Evolutionary conservation across 2,797 vertebrate species (phyloP).

Genomic region (Nasua narica): DNA sequence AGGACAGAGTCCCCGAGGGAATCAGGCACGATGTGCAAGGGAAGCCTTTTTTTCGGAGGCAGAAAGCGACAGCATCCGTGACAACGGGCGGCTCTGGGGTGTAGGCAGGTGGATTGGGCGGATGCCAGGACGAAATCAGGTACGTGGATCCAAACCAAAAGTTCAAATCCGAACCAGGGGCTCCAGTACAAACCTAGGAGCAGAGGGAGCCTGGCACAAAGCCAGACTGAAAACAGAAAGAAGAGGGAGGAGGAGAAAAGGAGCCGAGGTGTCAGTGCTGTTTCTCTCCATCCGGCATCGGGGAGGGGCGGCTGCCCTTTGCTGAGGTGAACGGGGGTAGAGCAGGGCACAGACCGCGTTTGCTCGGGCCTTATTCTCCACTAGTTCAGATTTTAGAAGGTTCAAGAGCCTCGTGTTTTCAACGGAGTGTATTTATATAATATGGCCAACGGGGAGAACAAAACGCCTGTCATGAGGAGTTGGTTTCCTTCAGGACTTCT

Average conservation of each 20-base stretch:
- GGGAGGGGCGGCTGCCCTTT: neutral
- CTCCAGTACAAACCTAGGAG: neutral
- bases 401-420: slow-evolving; percentile 30
- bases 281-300: neutral
- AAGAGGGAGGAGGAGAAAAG: neutral
- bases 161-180: neutral
- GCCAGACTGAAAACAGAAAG: neutral
- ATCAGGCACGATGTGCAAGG: neutral
- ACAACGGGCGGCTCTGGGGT: rapidly evolving
- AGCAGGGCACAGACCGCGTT: neutral
- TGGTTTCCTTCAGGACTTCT: slow-evolving; percentile 17
- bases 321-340: slow-evolving; percentile 1
- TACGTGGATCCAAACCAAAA: neutral
- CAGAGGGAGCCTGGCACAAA: neutral
- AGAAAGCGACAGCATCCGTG: neutral
- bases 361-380: neutral
- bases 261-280: neutral
- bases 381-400: slow-evolving; percentile 38
- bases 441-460: neutral
- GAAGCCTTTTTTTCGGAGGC: neutral
- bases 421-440: neutral
- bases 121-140: neutral
- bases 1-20: slow-evolving; percentile 18
- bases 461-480: neutral
- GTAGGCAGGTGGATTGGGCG: neutral